Conservation (phyloP, 2,113 vertebrate genomes). For the Empidonax alnorum region DNA sequence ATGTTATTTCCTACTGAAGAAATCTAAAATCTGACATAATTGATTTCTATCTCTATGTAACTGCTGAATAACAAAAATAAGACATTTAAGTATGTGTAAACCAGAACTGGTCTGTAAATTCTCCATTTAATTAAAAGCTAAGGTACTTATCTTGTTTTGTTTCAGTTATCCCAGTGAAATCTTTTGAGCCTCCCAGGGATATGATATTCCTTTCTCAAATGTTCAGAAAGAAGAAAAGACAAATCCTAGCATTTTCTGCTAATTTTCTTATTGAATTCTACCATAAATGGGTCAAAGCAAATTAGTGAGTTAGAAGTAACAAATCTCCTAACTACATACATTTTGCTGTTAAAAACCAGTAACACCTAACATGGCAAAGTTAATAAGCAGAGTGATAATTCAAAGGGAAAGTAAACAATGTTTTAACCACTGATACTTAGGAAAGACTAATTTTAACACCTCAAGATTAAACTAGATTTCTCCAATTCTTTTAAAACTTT, state of each 20-base stretch:
- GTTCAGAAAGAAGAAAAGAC: background rate
- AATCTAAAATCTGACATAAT: background rate
- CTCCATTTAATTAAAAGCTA: background rate
- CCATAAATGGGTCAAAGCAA: background rate
- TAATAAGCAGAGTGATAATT: background rate
- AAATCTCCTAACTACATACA: background rate
- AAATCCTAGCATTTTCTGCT: background rate
- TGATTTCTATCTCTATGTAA: background rate
- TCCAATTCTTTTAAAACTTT: background rate
- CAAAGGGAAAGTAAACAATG: background rate
- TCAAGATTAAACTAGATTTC: background rate
- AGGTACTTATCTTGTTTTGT: background rate
- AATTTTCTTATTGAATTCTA: background rate
- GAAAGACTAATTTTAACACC: background rate
- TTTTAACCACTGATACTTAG: background rate
- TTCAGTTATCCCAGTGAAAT: background rate
- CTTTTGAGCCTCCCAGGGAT: background rate
- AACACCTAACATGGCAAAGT: background rate
- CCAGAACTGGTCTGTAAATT: background rate
- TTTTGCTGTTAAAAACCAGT: background rate
- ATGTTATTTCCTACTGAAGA: background rate
- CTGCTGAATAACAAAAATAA: background rate
- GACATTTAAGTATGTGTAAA: background rate
- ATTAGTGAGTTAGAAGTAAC: background rate
- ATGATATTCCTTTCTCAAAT: background rate